These are phyloP conservation scores for Syndactyla subalaris DNA, from an alignment of 2,797 vertebrate genomes.

Conservation along the genomic window DNA sequence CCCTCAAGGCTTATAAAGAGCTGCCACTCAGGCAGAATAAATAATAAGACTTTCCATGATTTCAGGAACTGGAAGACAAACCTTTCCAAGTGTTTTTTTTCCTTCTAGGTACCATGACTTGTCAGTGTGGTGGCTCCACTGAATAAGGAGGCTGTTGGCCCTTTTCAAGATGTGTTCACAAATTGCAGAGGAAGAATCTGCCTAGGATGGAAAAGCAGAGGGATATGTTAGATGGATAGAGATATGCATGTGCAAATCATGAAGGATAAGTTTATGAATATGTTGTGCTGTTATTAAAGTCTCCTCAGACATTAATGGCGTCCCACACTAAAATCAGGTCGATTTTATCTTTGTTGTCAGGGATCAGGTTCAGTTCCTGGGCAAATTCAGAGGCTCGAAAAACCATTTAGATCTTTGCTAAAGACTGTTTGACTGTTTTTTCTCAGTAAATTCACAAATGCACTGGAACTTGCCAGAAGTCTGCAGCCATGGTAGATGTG, in stretches of 20 bases:
- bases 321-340: background rate
- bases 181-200: background rate
- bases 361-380: background rate
- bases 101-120: background rate
- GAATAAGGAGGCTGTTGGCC: background rate
- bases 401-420: background rate
- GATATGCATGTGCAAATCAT: background rate
- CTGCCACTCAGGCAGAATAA: constrained; percentile 21
- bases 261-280: background rate
- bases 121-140: background rate
- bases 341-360: background rate
- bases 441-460: background rate
- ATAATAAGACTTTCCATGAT: background rate
- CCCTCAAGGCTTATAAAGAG: constrained; percentile 35
- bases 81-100: background rate
- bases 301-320: background rate
- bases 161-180: background rate
- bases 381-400: background rate
- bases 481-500: background rate
- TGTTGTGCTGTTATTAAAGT: background rate
- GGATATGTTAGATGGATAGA: background rate
- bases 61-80: background rate
- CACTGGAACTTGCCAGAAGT: background rate
- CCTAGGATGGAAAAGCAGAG: background rate
- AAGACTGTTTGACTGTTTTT: background rate